These are phyloP conservation scores for Drosophila tristis DNA, from an alignment of 1,140 invertebrate species.

Conservation along the genomic window DNA sequence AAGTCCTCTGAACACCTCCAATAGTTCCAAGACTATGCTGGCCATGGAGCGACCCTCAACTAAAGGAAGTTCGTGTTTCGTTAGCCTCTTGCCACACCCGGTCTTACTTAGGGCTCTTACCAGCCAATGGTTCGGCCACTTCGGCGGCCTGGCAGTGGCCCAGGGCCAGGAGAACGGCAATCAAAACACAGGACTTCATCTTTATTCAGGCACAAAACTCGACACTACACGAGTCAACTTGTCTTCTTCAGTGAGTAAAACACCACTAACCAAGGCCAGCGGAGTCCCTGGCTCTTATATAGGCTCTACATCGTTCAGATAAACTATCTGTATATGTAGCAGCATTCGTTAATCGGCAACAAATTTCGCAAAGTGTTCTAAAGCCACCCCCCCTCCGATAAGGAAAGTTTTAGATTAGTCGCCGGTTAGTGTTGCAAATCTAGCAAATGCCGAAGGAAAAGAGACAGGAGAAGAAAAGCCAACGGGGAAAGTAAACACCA, in stretches of 20 bases:
- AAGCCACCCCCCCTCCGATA: conserved; percentile 34
- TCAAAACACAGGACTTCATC: conserved; percentile 62
- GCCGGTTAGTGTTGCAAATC: conserved; percentile 14
- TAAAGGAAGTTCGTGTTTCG: conserved; percentile 7
- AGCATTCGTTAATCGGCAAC: conserved; percentile 34
- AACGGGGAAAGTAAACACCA: conserved; percentile 2
- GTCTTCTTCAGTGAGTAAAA: conserved; percentile 1
- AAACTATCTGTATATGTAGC: conserved; percentile 33
- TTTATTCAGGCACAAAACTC: conserved; percentile 12
- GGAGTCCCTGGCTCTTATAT: conserved; percentile 49
- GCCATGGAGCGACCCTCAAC: conserved; percentile 58
- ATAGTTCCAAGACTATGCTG: conserved; percentile 39
- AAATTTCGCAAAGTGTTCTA: conserved; percentile 56
- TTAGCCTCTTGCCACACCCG: background rate
- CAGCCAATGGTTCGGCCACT: conserved; percentile 41
- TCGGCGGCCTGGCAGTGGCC: conserved; percentile 40
- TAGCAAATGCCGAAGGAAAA: background rate
- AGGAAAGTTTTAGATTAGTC: conserved; percentile 55
- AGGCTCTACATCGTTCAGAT: conserved; percentile 35
- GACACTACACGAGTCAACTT: conserved; percentile 14
- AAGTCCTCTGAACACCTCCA: conserved; percentile 53
- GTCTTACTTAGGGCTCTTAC: conserved; percentile 22
- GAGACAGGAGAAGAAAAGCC: background rate
- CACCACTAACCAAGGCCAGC: conserved; percentile 8
- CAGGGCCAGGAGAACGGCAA: conserved; percentile 49